Conservation (phyloP, 1,140 invertebrate species). For the Prorops nasuta region DNA sequence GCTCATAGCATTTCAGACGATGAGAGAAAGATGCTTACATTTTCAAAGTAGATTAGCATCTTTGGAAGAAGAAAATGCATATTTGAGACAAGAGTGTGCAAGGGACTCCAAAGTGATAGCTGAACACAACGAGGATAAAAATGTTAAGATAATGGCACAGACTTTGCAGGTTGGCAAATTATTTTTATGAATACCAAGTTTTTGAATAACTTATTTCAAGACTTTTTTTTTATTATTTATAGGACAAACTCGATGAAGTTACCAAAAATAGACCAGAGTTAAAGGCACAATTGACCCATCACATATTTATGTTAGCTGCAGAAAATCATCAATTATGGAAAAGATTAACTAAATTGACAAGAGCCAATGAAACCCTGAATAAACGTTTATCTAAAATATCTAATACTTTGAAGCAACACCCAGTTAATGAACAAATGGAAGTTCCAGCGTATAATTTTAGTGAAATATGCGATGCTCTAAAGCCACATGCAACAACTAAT, state of each 20-base stretch:
- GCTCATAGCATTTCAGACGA: slow-evolving; percentile 73
- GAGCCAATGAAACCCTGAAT: slow-evolving; percentile 58
- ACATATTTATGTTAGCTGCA: slow-evolving; percentile 74
- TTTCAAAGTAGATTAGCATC: slow-evolving; percentile 67
- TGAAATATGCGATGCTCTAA: slow-evolving; percentile 10
- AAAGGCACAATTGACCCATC: slow-evolving; percentile 71
- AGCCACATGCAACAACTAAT: not conserved
- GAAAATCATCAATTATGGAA: slow-evolving; percentile 79
- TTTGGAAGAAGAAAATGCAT: slow-evolving; percentile 74
- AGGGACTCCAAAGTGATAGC: slow-evolving; percentile 32
- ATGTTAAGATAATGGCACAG: slow-evolving; percentile 5
- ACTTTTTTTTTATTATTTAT: slow-evolving; percentile 39
- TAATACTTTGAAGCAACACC: slow-evolving; percentile 53
- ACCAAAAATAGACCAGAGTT: too few relatives aligned
- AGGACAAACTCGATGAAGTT: slow-evolving; percentile 65
- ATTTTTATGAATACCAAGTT: too few relatives aligned
- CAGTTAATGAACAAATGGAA: slow-evolving; percentile 27
- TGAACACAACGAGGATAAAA: slow-evolving; percentile 17
- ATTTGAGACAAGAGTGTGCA: slow-evolving; percentile 59
- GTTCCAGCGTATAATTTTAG: slow-evolving; percentile 37
- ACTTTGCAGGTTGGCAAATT: slow-evolving; percentile 34
- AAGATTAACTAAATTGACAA: slow-evolving; percentile 65
- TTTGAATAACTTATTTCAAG: slow-evolving; percentile 14
- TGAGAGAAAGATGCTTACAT: slow-evolving; percentile 74
- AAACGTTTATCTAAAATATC: slow-evolving; percentile 57